Base-by-base conservation (phyloP, 2,888 invertebrate genomes). In the Watsonalla cultraria region DNA sequence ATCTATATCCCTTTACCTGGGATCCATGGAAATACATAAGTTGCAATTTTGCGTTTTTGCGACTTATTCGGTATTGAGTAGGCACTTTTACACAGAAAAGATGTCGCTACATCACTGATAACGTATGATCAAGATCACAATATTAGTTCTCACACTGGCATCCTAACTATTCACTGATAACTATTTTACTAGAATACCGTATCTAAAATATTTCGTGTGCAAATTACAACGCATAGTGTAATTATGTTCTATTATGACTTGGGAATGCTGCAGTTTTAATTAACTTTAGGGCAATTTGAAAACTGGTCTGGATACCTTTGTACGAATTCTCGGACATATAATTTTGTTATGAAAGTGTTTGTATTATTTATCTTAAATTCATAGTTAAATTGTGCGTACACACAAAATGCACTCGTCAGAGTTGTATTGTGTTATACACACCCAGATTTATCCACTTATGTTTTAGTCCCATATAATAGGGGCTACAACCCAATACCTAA, bases 181-280 rank as follows among this genome's bases (percentile, higher is more conserved):
- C 55, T 70, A 54, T 55, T 64, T 69, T 65, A 62, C 71, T 64
- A 66, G 77, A 76, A 78, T 65, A 63, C 51, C 65, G 65, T 83
- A 84, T 85, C 84, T 80, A 35, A 66, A 76, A 67, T 76, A 82
- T 81, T 79, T 69, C 60, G 62, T 63, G 74, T 58, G 70, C 66
- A 84, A 86, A 86, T 80, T 84, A 70, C 68, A 70, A 72, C 60
- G 73, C 76, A 78, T 67, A 60, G 58, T 62, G 61, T 66, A 59
- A 51, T 61, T 62, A 57, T 51, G 45, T 52, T 42, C 35, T 46
- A n/a, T 37, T 49, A 49, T 8, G 39, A 13, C 35, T 13, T 45
- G 47, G 34, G 45, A 49, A 49, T 49, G 46, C 24, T 47, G 45
- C 33, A 47, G 47, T 51, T 24, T 48, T 35, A 49, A 46, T 53